Evolutionary conservation across 2,797 vertebrate species (phyloP).

Genomic region (Pterois miles): DNA sequence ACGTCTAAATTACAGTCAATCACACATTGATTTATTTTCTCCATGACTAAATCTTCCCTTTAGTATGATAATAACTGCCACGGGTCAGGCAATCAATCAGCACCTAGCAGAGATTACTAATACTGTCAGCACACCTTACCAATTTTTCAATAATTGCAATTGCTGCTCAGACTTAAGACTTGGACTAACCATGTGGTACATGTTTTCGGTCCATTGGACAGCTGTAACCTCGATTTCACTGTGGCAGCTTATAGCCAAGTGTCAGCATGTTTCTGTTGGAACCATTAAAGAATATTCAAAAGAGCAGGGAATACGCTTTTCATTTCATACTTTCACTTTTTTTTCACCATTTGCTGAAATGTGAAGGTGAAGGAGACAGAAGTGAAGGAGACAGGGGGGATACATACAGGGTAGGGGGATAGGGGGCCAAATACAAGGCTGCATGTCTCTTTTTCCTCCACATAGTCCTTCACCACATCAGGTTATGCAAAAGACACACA

Average conservation of each 20-base stretch:
- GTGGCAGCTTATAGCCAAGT: neutral
- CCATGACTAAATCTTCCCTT: neutral
- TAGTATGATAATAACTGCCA: conserved; percentile 2
- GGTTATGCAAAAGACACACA: conserved; percentile 18
- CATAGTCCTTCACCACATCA: conserved; percentile 7
- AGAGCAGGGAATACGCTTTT: neutral
- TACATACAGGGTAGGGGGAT: too few species aligned
- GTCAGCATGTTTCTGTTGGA: neutral
- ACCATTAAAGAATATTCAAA: neutral
- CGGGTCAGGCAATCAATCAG: conserved; percentile 1
- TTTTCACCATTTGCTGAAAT: neutral
- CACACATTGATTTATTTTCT: neutral
- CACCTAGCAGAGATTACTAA: neutral
- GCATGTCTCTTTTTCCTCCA: neutral
- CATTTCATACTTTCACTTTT: neutral
- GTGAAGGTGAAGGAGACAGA: neutral
- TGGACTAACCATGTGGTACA: neutral
- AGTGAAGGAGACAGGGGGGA: neutral
- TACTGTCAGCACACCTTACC: neutral
- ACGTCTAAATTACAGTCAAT: conserved; percentile 1
- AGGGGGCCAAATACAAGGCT: neutral
- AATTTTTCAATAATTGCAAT: conserved; percentile 7
- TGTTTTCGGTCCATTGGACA: neutral
- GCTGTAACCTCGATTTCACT: neutral
- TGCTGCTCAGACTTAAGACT: neutral